These are phyloP conservation scores for Coryphaenoides rupestris DNA, from an alignment of 2,113 vertebrate genomes.

Conservation along the genomic window DNA sequence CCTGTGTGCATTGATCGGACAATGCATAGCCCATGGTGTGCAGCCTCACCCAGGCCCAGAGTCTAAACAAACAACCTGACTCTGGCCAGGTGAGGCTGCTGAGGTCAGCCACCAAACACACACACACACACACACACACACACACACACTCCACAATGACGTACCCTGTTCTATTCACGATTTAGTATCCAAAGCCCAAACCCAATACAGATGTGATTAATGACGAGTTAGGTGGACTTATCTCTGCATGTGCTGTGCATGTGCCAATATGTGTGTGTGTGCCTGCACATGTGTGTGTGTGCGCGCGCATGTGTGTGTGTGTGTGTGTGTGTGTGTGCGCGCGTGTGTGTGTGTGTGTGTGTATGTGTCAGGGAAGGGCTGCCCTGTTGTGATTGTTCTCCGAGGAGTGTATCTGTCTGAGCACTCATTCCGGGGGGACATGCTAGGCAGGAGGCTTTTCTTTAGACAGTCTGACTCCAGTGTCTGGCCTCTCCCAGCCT, in stretches of 20 bases:
- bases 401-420: conserved; percentile 45
- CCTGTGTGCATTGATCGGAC: background rate
- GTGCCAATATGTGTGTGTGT: conserved; percentile 5
- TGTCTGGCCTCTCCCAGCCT: conserved; percentile 38
- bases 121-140: no score
- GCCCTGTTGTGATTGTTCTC: conserved; percentile 50
- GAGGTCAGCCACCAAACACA: no score
- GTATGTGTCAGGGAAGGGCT: background rate
- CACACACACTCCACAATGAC: no score
- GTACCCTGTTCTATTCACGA: no score
- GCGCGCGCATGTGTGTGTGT: background rate
- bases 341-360: conserved; percentile 10
- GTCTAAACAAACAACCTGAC: no score
- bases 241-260: background rate
- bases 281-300: background rate
- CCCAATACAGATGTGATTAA: no score
- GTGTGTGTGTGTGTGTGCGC: background rate
- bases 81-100: no score
- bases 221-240: no score
- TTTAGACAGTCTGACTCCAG: conserved; percentile 56
- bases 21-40: no score
- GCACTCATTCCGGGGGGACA: no score
- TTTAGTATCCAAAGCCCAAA: no score
- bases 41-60: no score
- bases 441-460: conserved; percentile 38